Evolutionary conservation across 1,140 invertebrate genomes (phyloP), one percentile per base, ranked within the genome.

Genomic region (Homarus americanus): DNA sequence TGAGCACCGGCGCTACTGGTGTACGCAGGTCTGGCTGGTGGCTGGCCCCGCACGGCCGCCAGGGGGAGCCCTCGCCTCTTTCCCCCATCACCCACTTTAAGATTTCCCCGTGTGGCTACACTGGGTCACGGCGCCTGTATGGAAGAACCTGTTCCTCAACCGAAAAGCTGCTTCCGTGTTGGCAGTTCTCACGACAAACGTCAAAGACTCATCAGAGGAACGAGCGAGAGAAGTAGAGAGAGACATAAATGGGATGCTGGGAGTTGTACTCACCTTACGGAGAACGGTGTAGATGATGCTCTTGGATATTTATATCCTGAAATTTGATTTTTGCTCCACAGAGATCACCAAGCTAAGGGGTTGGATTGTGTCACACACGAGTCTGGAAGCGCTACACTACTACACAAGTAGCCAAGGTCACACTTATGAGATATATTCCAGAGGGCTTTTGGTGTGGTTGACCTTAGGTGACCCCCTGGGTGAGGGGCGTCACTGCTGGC

Each of bases 371-470:
- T 17, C 53, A 9, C 53, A n/a, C 20, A 17, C 7, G 20, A 17
- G 9, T 4, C 28, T 66, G 24, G n/a, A 32, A 0, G 24, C 3
- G 24, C 28, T 66, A 28, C 63, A 66, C 1, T 5, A 66, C 63
- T 28, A 66, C 63, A 66, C 63, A 32, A n/a, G n/a, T 66, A 66
- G 63, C 63, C 63, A 66, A 32, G 63, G 63, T 66, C n/a, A 66
- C 63, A 66, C 63, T 58, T n/a, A 49, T 10, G 53, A 58, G 63
- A 66, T 66, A 32, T 66, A 66, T 66, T 66, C 63, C 63, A 66
- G n/a, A 28, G 63, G 63, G 63, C 24, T 32, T 7, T 58, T 2
- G 63, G 1, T 32, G 24, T n/a, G 63, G 24, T 17, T 58, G 53
- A 24, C 53, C 53, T 58, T 2, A 17, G 53, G 53, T 58, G 5